These are phyloP conservation scores for Choloepus hoffmanni DNA, from an alignment of 2,113 vertebrate genomes.

Conservation along the genomic window DNA sequence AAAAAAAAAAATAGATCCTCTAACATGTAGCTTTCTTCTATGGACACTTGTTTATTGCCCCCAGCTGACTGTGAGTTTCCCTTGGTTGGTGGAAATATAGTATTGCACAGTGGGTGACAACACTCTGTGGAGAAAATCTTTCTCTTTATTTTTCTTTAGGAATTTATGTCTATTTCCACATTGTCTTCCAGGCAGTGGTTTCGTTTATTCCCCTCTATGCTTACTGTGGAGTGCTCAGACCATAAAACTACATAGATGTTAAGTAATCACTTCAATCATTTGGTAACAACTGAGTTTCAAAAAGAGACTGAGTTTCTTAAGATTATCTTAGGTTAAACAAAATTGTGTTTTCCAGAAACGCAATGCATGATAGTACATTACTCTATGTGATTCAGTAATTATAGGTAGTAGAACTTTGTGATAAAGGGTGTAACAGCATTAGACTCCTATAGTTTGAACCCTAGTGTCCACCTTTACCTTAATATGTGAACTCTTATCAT, in stretches of 20 bases:
- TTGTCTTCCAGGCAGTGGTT: conserved; percentile 23
- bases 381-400: not conserved
- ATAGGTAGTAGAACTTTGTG: not conserved
- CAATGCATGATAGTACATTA: not conserved
- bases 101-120: not conserved
- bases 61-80: not conserved
- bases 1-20: not conserved
- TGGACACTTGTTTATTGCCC: not conserved
- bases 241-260: not conserved
- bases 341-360: conserved; percentile 50
- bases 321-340: not conserved
- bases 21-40: not conserved
- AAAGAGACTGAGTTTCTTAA: conserved; percentile 16
- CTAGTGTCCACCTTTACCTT: not conserved
- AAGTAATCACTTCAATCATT: conserved; percentile 22
- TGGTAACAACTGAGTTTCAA: not conserved
- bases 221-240: not conserved
- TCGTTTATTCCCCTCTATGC: not conserved
- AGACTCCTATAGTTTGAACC: not conserved
- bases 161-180: conserved; percentile 52
- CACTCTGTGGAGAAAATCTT: not conserved
- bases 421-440: not conserved
- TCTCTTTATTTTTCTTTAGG: not conserved
- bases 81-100: not conserved
- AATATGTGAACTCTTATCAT: not conserved